Base-by-base conservation (phyloP, 2,113 vertebrate genomes). In the Chloebia gouldiae region DNA sequence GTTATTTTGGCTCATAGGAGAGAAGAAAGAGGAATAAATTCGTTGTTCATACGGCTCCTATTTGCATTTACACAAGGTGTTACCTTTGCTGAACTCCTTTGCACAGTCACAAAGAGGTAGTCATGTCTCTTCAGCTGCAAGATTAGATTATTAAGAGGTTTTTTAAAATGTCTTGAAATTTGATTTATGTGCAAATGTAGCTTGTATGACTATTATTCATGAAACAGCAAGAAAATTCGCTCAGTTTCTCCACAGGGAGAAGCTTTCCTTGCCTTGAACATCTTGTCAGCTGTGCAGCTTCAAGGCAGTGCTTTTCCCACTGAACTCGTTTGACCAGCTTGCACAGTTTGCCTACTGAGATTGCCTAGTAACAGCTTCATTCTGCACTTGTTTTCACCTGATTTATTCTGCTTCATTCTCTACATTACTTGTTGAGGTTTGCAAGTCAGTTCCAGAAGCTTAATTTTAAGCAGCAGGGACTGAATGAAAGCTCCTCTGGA, bases 401-500 rank as follows among this genome's bases (percentile, higher is more conserved):
- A 94, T 90, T 92, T 93, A 68, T 96, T 95, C 75, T 15, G 24
- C 92, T 81, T 22, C 22, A 0, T n/a, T 75, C 79, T 72, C n/a
- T 65, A 25, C 68, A 12, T 33, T 81, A 72, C 76, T 96, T n/a
- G 31, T 87, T 90, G 92, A 88, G 90, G 49, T 95, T 96, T 91
- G 63, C 64, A 73, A 75, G 86, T 83, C 2, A 0, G 61, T 88
- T 91, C 51, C 63, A 89, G 91, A 90, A 97, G 95, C 82, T 95
- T 96, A 30, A 97, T 98, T 97, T 97, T 91, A 94, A 98, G 79
- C 97, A 97, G 96, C 94, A 63, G 97, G 97, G 72, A 24, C 24
- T 75, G 63, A 92, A 93, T 72, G 78, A 93, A 88, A 85, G 81
- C 92, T 97, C 54, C 89, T 83, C 90, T 31, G 59, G 91, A 97